Base-by-base conservation (phyloP, 2,888 invertebrate genomes). In the Polydrusus cervinus region DNA sequence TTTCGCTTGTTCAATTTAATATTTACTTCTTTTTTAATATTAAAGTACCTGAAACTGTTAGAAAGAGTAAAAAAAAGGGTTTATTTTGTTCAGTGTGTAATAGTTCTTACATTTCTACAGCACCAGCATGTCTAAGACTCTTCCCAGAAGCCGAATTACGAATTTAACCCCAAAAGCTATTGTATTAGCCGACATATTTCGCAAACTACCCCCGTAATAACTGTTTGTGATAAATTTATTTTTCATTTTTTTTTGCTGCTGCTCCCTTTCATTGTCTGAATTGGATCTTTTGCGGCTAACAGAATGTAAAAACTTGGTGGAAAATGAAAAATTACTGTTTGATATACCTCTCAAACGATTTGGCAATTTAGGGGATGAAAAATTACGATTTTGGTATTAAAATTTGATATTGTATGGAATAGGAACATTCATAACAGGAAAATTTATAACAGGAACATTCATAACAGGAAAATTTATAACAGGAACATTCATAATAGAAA, bases 261-360 rank as follows among this genome's bases (percentile, higher is more conserved):
- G 45, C 25, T 25, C 30, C 25, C 25, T 30, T 43, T 20, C 40
- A 20, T 57, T 68, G 55, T 68, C 45, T 25, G 55, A 9, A n/a
- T 43, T 68, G 2, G 20, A 5, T 43, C 67, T 14, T 57, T 68
- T 43, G 25, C 16, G 45, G 45, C 5, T 47, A 57, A 68, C 43
- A 25, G n/a, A 13, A 47, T 47, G 69, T 45, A 71, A 71, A 61
- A 62, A 69, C 18, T 25, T n/a, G n/a, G 45, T 13, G n/a, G 18
- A 71, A 71, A 55, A 71, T 77, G 79, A 79, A 79, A 79, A 80
- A 79, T 79, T 74, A 75, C 75, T 74, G 79, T 76, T 76, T 77
- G 79, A 79, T 78, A 74, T 78, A 78, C 79, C 75, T 76, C 77
- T 65, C 75, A 47, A 71, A 69, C 76, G 78, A 80, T 80, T 79